A percentile compares a stretch with the other conserved stretches of the same genome.
phyloP scores from a whole-genome alignment of 2,888 invertebrate genomes.

The Synanthedon myopaeformis region DNA sequence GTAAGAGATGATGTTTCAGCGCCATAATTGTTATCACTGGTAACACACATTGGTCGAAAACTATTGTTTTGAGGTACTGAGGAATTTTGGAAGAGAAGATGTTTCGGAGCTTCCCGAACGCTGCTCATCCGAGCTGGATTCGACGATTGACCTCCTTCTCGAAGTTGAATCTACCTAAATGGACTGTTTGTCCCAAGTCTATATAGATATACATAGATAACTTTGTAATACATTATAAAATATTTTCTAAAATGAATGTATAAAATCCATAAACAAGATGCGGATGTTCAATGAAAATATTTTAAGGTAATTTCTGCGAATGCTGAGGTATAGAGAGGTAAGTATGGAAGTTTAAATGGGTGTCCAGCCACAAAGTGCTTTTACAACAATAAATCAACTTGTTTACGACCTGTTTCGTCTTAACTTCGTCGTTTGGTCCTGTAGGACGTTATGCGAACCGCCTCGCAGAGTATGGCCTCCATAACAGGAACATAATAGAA shows the following conservation, averaged over 20 bases:
- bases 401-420: constrained; percentile 28
- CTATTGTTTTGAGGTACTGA: no score
- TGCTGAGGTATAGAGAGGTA: constrained; percentile 1
- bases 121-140: no score
- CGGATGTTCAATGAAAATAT: neutral
- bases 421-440: neutral
- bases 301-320: neutral
- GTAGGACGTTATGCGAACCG: constrained; percentile 2
- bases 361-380: constrained; percentile 30
- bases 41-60: no score
- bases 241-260: neutral
- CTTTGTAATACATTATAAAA: no score
- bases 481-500: constrained; percentile 22
- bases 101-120: no score
- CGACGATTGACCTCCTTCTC: no score
- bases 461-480: constrained; percentile 16
- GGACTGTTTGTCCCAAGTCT: no score
- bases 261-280: neutral
- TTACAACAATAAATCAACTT: constrained; percentile 32
- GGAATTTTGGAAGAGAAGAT: no score
- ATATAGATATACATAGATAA: no score
- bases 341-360: constrained; percentile 33
- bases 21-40: no score
- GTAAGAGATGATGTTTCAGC: no score
- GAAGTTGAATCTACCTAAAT: no score